These are phyloP conservation scores for Oedothorax gibbosus DNA, from an alignment of 1,140 invertebrate species.

Conservation along the genomic window DNA sequence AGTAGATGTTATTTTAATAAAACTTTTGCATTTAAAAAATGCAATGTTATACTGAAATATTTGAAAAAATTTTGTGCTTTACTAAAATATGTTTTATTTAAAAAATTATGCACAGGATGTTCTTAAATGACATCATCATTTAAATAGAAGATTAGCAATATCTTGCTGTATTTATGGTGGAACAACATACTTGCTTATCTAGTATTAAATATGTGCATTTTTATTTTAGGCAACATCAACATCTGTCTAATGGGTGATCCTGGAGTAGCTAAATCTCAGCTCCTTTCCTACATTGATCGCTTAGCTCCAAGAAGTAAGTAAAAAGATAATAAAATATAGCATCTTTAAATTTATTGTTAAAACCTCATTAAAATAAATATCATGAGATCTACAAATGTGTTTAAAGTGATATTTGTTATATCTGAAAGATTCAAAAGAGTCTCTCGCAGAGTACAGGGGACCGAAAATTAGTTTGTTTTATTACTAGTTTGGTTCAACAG, in stretches of 20 bases:
- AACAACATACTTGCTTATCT: neutral
- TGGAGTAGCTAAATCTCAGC: slow-evolving; percentile 98
- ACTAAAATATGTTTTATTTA: too few relatives aligned
- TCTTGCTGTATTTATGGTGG: too few relatives aligned
- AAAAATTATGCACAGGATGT: too few relatives aligned
- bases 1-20: too few relatives aligned
- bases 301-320: slow-evolving; percentile 85
- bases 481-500: too few relatives aligned
- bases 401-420: too few relatives aligned
- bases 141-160: neutral
- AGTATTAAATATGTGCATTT: neutral
- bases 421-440: too few relatives aligned
- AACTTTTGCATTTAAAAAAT: too few relatives aligned
- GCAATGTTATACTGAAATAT: too few relatives aligned
- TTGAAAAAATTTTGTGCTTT: too few relatives aligned
- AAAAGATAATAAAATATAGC: neutral
- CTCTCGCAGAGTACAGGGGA: too few relatives aligned
- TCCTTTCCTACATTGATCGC: slow-evolving; percentile 94
- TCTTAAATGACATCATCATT: neutral
- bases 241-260: slow-evolving; percentile 99
- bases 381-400: neutral
- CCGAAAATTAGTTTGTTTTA: too few relatives aligned
- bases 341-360: neutral
- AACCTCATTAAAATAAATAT: neutral
- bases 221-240: slow-evolving; percentile 87